Percentiles rank a stretch among this genome's conserved stretches.
phyloP scores from a whole-genome alignment of 2,113 vertebrate species.

The Emydura subglobosa region DNA sequence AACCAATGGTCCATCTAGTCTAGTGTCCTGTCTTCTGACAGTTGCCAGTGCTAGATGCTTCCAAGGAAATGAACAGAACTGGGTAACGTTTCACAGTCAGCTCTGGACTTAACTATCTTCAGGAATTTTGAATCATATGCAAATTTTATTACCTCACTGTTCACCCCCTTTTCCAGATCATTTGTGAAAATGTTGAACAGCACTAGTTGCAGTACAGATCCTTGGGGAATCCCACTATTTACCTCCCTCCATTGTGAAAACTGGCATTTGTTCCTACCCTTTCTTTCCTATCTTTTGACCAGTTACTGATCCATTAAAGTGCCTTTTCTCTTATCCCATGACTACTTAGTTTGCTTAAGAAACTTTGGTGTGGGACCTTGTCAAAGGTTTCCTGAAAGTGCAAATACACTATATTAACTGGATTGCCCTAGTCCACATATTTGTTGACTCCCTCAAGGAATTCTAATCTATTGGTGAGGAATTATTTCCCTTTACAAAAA shows the following conservation, averaged over 20 bases:
- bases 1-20: too few species aligned
- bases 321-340: neutral
- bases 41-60: too few species aligned
- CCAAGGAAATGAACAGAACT: too few species aligned
- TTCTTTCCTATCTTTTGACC: neutral
- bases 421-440: too few species aligned
- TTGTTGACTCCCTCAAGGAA: too few species aligned
- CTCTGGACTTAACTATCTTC: neutral
- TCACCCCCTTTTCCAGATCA: neutral
- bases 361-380: neutral
- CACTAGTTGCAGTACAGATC: neutral
- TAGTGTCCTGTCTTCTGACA: too few species aligned
- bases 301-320: neutral
- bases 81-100: neutral
- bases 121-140: neutral
- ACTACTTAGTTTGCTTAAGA: neutral
- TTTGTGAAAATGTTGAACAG: neutral
- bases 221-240: neutral
- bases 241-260: neutral
- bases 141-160: neutral
- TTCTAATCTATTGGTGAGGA: too few species aligned
- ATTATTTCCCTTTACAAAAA: too few species aligned
- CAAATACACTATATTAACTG: too few species aligned
- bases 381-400: too few species aligned
- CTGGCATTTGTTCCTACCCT: neutral